These are phyloP conservation scores for Diploscapter pachys DNA, from an alignment of 1,140 invertebrate species.

Conservation along the genomic window DNA sequence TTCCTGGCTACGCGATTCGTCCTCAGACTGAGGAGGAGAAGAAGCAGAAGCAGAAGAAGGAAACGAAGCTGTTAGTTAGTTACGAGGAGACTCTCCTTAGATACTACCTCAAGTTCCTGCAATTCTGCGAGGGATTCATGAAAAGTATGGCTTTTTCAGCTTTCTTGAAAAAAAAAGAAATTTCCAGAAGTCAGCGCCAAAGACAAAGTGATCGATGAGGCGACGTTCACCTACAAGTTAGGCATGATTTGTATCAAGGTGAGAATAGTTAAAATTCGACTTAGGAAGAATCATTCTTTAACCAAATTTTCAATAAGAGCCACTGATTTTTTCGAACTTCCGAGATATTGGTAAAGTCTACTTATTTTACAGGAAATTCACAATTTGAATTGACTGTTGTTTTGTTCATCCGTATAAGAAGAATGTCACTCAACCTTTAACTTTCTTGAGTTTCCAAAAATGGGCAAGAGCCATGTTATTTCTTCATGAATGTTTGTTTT, in stretches of 20 bases:
- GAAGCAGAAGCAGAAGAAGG: slow-evolving; percentile 80
- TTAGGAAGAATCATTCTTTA: too few species aligned
- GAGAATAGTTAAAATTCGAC: too few species aligned
- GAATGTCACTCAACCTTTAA: too few species aligned
- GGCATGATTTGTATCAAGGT: slow-evolving; percentile 68
- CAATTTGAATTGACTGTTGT: too few species aligned
- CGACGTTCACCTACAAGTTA: slow-evolving; percentile 42
- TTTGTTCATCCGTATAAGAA: too few species aligned
- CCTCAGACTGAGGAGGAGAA: slow-evolving; percentile 65
- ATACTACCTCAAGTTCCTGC: slow-evolving; percentile 81
- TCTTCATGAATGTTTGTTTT: background rate
- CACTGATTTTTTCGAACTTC: too few species aligned
- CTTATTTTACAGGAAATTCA: too few species aligned
- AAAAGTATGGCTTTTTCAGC: slow-evolving; percentile 63
- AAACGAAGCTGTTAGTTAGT: slow-evolving; percentile 77
- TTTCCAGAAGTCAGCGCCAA: slow-evolving; percentile 38
- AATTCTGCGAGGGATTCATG: slow-evolving; percentile 77
- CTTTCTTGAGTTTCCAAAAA: too few species aligned
- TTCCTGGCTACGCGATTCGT: slow-evolving; percentile 83
- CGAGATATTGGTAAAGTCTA: too few species aligned
- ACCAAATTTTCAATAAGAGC: too few species aligned
- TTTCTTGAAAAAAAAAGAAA: background rate
- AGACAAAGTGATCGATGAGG: slow-evolving; percentile 24
- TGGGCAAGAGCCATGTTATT: too few species aligned
- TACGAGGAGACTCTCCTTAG: slow-evolving; percentile 78